Base-by-base conservation (phyloP, 1,140 invertebrate species). In the Cheumatopsyche charites region DNA sequence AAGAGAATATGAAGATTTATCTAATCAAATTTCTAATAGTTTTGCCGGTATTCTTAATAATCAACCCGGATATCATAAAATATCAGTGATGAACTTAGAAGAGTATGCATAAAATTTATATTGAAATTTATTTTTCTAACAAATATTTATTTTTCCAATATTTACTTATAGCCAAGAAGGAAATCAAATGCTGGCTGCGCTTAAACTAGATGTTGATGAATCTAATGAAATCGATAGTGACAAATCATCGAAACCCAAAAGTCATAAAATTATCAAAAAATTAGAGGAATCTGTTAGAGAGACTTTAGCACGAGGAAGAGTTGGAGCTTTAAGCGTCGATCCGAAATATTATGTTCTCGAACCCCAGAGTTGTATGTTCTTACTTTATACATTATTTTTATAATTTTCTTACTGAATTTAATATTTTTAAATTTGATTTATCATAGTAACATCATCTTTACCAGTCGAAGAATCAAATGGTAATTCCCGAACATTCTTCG, bases 251-350 rank as follows among this genome's bases (percentile, higher is more conserved):
- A 76, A 80, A 2, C 77, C 80, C 36, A 58, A 58, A 13, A 63
- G 43, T 21, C 36, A 65, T 47, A 62, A 63, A 41, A 63, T 63
- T 26, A 79, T 79, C 47, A 79, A 79, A 12, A 82, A 81, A 23
- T 87, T 90, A 76, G 81, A 89, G 77, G 78, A 83, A 15, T 86
- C 86, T 0, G 80, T 96, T 3, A 83, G 88, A 75, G 88, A 93
- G 65, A 90, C 90, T 6, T 83, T 96, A 12, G 80, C 85, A 4
- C 86, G 80, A 1, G 94, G 93, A 17, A 87, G 83, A 77, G 88
- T 94, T 15, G 94, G 94, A 0, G 88, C 89, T 26, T 80, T 96
- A 0, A 88, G 86, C 9, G 88, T 96, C 0, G 93, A 96, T 82
- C 91, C 91, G 0, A 86, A 89, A 68, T 93, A 90, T 79, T 81